These are phyloP conservation scores for Oligia fasciuncula DNA, from an alignment of 2,888 invertebrate genomes.

Conservation along the genomic window DNA sequence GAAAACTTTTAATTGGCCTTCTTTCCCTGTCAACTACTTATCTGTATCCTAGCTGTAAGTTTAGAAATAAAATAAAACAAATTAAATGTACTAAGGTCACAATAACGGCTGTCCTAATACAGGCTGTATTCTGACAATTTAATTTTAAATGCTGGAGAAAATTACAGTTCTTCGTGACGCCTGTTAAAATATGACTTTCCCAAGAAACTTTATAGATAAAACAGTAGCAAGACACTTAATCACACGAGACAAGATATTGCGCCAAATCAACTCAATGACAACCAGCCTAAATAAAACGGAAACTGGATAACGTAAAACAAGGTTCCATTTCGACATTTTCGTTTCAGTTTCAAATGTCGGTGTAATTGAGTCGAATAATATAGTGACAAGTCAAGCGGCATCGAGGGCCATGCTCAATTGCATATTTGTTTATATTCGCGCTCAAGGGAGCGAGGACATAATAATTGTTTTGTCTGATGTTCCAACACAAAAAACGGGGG, in stretches of 20 bases:
- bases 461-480: constrained; percentile 16
- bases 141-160: neutral
- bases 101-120: neutral
- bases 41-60: too few species aligned
- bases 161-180: neutral
- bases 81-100: neutral
- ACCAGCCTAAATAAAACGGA: constrained; percentile 28
- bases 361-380: constrained; percentile 36
- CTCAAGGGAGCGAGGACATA: constrained; percentile 2
- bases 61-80: too few species aligned
- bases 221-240: constrained; percentile 19
- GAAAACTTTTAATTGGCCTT: too few species aligned
- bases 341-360: constrained; percentile 40
- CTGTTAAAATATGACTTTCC: neutral
- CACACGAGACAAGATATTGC: constrained; percentile 16
- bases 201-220: neutral
- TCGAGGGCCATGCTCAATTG: constrained; percentile 12
- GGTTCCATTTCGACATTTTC: constrained; percentile 20
- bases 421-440: constrained; percentile 18
- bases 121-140: too few species aligned
- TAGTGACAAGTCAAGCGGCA: constrained; percentile 25
- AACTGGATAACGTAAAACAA: constrained; percentile 42
- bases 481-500: neutral
- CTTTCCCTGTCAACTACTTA: too few species aligned
- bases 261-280: constrained; percentile 20